phyloP scores from a whole-genome alignment of 2,113 vertebrate genomes.

The Bambusicola thoracicus region DNA sequence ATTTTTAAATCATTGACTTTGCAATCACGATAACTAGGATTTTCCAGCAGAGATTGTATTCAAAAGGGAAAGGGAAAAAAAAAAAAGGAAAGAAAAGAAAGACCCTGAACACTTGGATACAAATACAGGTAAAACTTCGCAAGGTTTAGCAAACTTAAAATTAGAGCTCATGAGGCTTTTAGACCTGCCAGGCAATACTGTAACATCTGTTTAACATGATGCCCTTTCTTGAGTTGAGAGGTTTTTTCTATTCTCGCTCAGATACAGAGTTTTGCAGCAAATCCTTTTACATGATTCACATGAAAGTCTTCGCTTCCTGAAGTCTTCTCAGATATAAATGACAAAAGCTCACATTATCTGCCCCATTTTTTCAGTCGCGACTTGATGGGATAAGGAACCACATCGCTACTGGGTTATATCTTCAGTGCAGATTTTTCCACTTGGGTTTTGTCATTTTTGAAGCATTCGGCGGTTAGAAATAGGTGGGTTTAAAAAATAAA shows the following conservation, averaged over 20 bases:
- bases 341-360: slow-evolving; percentile 38
- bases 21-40: neutral
- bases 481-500: neutral
- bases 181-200: neutral
- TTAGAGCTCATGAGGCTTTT: slow-evolving; percentile 9
- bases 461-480: neutral
- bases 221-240: neutral
- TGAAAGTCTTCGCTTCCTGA: slow-evolving; percentile 34
- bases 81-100: neutral
- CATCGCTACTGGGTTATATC: neutral
- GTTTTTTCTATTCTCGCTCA: neutral
- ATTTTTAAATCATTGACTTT: neutral
- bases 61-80: neutral
- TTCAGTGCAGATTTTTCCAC: slow-evolving; percentile 12
- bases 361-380: neutral
- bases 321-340: slow-evolving; percentile 26
- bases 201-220: neutral
- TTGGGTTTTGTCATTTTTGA: neutral
- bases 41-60: neutral
- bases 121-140: slow-evolving; percentile 33
- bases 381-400: neutral
- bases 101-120: neutral
- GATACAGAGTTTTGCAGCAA: slow-evolving; percentile 16
- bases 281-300: slow-evolving; percentile 7
- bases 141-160: slow-evolving; percentile 32